A percentile compares a stretch with the other conserved stretches of the same genome.
Conservation (phyloP, 2,113 vertebrate genomes). For the Brachyhypopomus occidentalis region DNA sequence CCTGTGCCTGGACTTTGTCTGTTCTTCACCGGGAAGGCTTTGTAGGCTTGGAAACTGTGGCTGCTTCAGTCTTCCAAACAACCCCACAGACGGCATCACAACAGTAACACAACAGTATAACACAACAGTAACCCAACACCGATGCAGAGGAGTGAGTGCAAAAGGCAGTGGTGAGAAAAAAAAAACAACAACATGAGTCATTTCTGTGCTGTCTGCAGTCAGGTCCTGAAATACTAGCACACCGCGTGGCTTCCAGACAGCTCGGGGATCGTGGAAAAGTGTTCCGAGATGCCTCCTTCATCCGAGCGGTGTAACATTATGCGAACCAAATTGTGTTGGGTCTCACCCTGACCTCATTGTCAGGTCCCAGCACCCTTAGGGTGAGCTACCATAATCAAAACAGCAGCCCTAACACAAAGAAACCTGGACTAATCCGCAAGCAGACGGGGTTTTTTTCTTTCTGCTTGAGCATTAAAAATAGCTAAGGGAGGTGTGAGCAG, state of each 20-base stretch:
- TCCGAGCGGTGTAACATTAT: constrained; percentile 33
- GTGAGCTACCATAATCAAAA: constrained; percentile 52
- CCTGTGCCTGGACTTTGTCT: too few relatives aligned
- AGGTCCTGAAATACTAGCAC: not conserved
- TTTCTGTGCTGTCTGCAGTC: constrained; percentile 10
- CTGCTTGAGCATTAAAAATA: constrained; percentile 44
- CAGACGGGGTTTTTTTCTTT: constrained; percentile 1
- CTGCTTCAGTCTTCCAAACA: not conserved
- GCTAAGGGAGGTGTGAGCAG: constrained; percentile 44
- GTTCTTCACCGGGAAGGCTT: not conserved
- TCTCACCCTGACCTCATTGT: constrained; percentile 60
- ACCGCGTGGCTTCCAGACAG: not conserved
- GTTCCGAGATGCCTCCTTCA: not conserved
- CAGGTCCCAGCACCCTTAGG: constrained; percentile 45
- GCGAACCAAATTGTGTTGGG: constrained; percentile 35
- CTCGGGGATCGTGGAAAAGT: not conserved
- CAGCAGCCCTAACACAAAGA: constrained; percentile 43
- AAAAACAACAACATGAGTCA: not conserved
- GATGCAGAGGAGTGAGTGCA: not conserved
- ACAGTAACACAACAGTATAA: too few relatives aligned
- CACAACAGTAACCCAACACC: too few relatives aligned
- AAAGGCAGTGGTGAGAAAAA: not conserved
- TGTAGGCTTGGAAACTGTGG: not conserved
- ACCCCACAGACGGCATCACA: not conserved
- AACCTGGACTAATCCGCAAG: constrained; percentile 35